phyloP scores from a whole-genome alignment of 2,113 vertebrate genomes.

The Labrus mixtus region DNA sequence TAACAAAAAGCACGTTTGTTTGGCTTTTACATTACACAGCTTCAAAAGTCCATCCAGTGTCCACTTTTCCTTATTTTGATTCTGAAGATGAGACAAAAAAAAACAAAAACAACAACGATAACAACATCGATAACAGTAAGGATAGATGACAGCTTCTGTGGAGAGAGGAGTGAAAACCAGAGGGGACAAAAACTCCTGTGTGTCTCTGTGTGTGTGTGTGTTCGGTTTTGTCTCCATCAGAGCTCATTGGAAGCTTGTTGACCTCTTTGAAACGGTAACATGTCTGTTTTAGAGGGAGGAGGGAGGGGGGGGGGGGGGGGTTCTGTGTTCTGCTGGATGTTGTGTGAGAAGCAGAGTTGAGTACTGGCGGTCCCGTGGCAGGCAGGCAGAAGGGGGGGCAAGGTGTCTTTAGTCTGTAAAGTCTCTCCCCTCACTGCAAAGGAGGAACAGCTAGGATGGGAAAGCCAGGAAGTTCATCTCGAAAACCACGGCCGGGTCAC shows the following conservation, averaged over 20 bases:
- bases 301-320: slow-evolving; percentile 21
- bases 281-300: slow-evolving; percentile 40
- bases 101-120: slow-evolving; percentile 58
- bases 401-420: slow-evolving; percentile 74
- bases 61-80: slow-evolving; percentile 78
- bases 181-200: slow-evolving; percentile 45
- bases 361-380: slow-evolving; percentile 59
- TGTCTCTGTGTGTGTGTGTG: slow-evolving; percentile 12
- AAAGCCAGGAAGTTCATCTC: slow-evolving; percentile 73
- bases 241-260: slow-evolving; percentile 58
- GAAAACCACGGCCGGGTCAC: slow-evolving; percentile 55
- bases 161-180: slow-evolving; percentile 56
- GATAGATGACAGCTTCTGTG: slow-evolving; percentile 64
- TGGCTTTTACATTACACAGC: slow-evolving; percentile 83
- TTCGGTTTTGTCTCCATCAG: slow-evolving; percentile 43
- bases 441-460: slow-evolving; percentile 73
- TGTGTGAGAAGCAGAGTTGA: slow-evolving; percentile 55
- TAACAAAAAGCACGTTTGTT: slow-evolving; percentile 82
- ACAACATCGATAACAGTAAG: slow-evolving; percentile 70
- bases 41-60: slow-evolving; percentile 87
- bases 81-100: slow-evolving; percentile 66
- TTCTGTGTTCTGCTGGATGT: slow-evolving; percentile 58
- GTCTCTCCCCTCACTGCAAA: slow-evolving; percentile 76
- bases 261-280: slow-evolving; percentile 41
- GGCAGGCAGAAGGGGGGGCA: slow-evolving; percentile 50